Base-by-base conservation (phyloP, 37 sponge, comb jelly and placozoan genomes). In the Bolinopsis microptera region DNA sequence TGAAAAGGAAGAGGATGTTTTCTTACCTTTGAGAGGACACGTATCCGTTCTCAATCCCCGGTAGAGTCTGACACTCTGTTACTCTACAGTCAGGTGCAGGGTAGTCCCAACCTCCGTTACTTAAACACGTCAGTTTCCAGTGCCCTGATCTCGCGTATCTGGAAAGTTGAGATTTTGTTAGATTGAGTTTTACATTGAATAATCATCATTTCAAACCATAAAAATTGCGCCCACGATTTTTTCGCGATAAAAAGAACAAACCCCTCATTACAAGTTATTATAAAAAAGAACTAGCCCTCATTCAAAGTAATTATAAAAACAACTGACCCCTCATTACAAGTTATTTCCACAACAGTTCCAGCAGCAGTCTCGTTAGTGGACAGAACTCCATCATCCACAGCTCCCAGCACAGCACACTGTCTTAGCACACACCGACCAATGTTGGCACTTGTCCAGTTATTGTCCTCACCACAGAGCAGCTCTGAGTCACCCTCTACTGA, bases 11-110 rank as follows among this genome's bases (percentile, higher is more conserved):
- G n/a, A n/a, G n/a, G n/a, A n/a, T n/a, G n/a, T n/a, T n/a, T n/a
- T n/a, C n/a, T n/a, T 70, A 70, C 74, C 74, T 70, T n/a, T 70
- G 74, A 3, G 74, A 70, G 25, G 74, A 70, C 24, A 70, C 74
- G 37, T 36, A 80, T 80, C 82, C 82, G 38, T 80, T 80, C 9
- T 33, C 38, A 8, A 80, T 80, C 36, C 23, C 38, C 9, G 82
- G 37, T 27, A 80, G 82, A 35, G 38, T 21, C 9, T 33, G 82
- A 34, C 82, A 80, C 38, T 33, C 35, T 27, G 82, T 80, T 1
- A 36, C 38, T 16, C 38, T 2, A 22, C 82, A 80, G 31, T 35
- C 38, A 35, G 82, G 82, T 1, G 32, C 36, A 30, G 82, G 37
- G 82, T 35, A 35, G 82, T 80, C 82, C 82, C 82, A 80, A 5